Percentiles rank a stretch among this genome's conserved stretches.
phyloP scores from a whole-genome alignment of 2,888 invertebrate genomes.

The Acanthosepion esculentum region DNA sequence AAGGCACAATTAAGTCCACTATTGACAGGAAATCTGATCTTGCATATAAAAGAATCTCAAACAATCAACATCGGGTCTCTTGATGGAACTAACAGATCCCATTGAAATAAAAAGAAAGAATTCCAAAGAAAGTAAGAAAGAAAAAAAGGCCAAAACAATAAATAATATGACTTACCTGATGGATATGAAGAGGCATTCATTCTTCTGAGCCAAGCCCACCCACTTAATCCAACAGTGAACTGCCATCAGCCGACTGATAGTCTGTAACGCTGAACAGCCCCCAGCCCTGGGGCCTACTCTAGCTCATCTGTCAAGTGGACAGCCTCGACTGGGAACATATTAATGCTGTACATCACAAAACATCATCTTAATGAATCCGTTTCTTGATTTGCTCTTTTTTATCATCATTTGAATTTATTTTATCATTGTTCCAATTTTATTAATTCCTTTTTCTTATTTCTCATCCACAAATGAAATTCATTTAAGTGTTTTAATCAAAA shows the following conservation, averaged over 20 bases:
- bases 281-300: neutral
- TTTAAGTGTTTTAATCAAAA: neutral
- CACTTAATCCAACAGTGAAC: neutral
- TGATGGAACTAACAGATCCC: neutral
- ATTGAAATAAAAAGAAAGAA: neutral
- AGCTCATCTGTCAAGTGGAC: neutral
- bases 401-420: neutral
- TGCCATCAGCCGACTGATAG: neutral
- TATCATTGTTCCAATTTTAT: neutral
- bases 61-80: neutral
- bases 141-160: neutral
- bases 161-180: neutral
- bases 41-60: neutral
- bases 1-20: neutral
- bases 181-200: neutral
- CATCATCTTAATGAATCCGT: too few species aligned
- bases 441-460: neutral
- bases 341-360: neutral
- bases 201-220: neutral
- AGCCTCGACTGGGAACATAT: neutral
- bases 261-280: neutral
- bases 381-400: neutral
- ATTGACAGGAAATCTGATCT: conserved; percentile 11
- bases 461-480: neutral
- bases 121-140: neutral